Evolutionary conservation across 1,140 invertebrate species (phyloP).

Genomic region (Rhyzopertha dominica): DNA sequence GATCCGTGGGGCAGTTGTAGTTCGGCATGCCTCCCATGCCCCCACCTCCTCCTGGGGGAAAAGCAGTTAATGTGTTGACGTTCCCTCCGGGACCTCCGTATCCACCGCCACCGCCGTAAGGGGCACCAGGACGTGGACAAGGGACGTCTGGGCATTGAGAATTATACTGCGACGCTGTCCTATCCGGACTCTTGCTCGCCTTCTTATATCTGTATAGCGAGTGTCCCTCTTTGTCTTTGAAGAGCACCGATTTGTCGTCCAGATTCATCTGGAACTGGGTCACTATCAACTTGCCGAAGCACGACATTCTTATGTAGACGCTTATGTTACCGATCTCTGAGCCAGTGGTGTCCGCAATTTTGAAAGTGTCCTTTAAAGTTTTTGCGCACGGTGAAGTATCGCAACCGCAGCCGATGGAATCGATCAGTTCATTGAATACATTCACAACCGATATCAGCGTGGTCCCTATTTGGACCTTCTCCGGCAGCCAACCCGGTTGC

Average conservation of each 20-base stretch:
- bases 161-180: too few relatives aligned
- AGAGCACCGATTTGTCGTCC: slow-evolving; percentile 41
- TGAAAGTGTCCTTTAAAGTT: slow-evolving; percentile 55
- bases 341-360: slow-evolving; percentile 46
- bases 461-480: slow-evolving; percentile 37
- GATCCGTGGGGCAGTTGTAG: slow-evolving; percentile 12
- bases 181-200: slow-evolving; percentile 25
- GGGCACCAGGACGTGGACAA: too few relatives aligned
- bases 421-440: slow-evolving; percentile 38
- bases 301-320: slow-evolving; percentile 56
- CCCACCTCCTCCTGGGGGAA: slow-evolving; percentile 2
- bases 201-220: slow-evolving; percentile 41
- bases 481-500: slow-evolving; percentile 32
- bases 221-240: slow-evolving; percentile 43
- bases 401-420: slow-evolving; percentile 20
- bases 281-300: slow-evolving; percentile 60
- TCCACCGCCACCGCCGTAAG: neutral
- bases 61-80: too few relatives aligned
- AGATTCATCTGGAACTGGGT: slow-evolving; percentile 57
- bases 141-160: too few relatives aligned
- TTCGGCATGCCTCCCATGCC: slow-evolving; percentile 12
- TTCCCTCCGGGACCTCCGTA: neutral
- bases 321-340: slow-evolving; percentile 49
- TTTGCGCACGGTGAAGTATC: slow-evolving; percentile 37
- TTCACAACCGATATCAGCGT: slow-evolving; percentile 36